Conservation (phyloP, 2,113 vertebrate species). For the Falcunculus frontatus region DNA sequence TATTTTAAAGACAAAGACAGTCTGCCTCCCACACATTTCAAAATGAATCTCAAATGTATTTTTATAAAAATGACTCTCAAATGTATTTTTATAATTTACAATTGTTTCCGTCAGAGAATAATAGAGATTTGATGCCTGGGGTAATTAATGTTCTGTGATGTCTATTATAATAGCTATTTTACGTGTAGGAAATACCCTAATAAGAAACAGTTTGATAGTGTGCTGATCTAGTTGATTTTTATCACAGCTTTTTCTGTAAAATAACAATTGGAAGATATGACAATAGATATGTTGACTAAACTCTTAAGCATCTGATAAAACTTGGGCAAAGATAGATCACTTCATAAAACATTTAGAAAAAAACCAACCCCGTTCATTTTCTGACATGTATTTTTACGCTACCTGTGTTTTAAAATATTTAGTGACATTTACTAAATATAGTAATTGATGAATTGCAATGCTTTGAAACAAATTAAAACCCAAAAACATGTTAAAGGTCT, state of each 20-base stretch:
- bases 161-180: slow-evolving; percentile 14
- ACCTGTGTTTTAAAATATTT: neutral
- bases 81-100: neutral
- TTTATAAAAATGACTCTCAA: slow-evolving; percentile 27
- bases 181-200: slow-evolving; percentile 48
- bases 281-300: slow-evolving; percentile 6
- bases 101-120: neutral
- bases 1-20: neutral
- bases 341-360: neutral
- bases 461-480: neutral
- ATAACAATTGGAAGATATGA: slow-evolving; percentile 45
- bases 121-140: neutral
- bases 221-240: slow-evolving; percentile 42
- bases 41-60: slow-evolving; percentile 25
- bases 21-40: slow-evolving; percentile 11
- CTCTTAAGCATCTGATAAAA: neutral
- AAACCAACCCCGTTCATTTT: neutral
- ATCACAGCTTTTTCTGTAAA: neutral
- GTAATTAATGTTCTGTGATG: slow-evolving; percentile 15
- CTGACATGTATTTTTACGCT: neutral
- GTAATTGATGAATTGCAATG: neutral
- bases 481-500: neutral
- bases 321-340: neutral
- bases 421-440: neutral
- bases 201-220: neutral